Conservation (phyloP, 2,888 invertebrate species). For the Hemistola chrysoprasaria region DNA sequence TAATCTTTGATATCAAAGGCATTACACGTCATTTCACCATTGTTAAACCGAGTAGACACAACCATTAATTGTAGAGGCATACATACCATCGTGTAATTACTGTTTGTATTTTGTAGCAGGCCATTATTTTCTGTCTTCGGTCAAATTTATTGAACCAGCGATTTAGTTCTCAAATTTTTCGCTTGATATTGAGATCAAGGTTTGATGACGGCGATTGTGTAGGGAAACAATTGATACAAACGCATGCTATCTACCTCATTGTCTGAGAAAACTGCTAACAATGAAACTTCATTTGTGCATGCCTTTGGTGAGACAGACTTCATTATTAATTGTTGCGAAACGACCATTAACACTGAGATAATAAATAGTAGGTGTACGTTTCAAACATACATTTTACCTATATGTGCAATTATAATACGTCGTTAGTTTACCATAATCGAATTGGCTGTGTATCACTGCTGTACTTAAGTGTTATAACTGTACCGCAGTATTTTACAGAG, state of each 20-base stretch:
- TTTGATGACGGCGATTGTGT: conserved; percentile 23
- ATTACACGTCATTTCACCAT: too few relatives aligned
- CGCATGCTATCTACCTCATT: conserved; percentile 9
- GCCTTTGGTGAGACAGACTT: background rate
- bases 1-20: too few relatives aligned
- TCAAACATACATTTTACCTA: too few relatives aligned
- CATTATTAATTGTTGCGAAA: background rate
- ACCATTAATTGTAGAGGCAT: background rate
- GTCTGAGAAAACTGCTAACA: conserved; percentile 12
- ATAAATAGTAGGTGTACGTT: too few relatives aligned
- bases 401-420: too few relatives aligned
- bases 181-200: conserved; percentile 35
- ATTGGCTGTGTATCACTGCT: too few relatives aligned
- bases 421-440: too few relatives aligned
- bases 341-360: too few relatives aligned
- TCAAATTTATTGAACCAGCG: conserved; percentile 22
- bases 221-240: conserved; percentile 20
- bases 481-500: too few relatives aligned
- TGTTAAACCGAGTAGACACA: too few relatives aligned
- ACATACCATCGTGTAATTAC: conserved; percentile 11
- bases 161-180: conserved; percentile 27
- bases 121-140: conserved; percentile 22
- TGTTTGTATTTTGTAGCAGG: conserved; percentile 14
- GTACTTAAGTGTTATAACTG: too few relatives aligned
- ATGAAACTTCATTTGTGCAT: conserved; percentile 3